A percentile compares a stretch with the other conserved stretches of the same genome.
Conservation (phyloP, 2,113 vertebrate species). For the Strix uralensis region DNA sequence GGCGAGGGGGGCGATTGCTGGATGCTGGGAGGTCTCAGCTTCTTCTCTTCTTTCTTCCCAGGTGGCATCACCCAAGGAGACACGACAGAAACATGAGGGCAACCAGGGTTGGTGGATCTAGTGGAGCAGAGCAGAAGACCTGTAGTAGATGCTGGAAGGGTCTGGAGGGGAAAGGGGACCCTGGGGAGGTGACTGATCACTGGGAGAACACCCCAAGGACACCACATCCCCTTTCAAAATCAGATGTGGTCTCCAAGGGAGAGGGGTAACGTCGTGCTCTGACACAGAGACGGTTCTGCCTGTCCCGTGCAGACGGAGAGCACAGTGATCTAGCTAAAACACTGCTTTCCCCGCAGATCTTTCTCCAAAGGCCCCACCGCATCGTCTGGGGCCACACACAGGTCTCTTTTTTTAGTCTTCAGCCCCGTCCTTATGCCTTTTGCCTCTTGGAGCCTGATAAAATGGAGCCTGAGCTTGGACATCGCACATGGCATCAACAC, state of each 20-base stretch:
- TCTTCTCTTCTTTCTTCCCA: neutral
- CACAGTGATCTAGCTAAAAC: rapidly evolving
- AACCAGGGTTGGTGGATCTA: neutral
- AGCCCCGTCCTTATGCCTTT: neutral
- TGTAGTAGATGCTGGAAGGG: neutral
- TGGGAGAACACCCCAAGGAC: neutral
- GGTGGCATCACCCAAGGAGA: neutral
- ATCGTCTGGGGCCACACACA: rapidly evolving
- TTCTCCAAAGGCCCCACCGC: neutral
- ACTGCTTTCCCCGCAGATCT: neutral
- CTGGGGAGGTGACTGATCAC: neutral
- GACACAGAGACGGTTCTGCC: neutral
- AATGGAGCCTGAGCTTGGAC: rapidly evolving
- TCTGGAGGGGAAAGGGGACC: neutral
- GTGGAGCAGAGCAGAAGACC: neutral
- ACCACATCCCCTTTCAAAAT: neutral
- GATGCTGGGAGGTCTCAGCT: neutral
- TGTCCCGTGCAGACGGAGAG: rapidly evolving
- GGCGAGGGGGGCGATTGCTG: neutral
- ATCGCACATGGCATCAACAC: rapidly evolving
- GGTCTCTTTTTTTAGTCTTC: neutral
- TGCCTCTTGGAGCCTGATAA: neutral
- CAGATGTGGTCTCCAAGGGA: neutral
- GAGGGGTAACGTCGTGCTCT: neutral
- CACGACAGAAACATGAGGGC: neutral